Conservation (phyloP, 2,113 vertebrate genomes). For the Spea multiplicata region DNA sequence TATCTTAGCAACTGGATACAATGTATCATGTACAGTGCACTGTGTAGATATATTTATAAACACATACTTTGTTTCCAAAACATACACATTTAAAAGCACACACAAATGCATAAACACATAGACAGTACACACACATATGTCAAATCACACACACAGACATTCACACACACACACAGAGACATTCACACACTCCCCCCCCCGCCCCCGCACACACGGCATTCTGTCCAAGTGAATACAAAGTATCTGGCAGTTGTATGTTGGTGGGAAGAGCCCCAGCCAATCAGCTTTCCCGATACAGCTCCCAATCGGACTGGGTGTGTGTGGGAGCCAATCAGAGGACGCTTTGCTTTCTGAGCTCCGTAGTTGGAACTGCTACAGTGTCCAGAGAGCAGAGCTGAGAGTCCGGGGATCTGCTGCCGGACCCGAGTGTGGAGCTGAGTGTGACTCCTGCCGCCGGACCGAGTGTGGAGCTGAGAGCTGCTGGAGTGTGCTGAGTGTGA, state of each 20-base stretch:
- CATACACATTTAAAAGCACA: neutral
- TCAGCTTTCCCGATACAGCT: neutral
- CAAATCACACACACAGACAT: neutral
- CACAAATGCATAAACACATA: neutral
- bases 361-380: neutral
- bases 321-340: conserved; percentile 18
- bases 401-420: neutral
- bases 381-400: neutral
- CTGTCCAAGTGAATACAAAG: neutral
- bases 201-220: neutral
- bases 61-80: neutral
- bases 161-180: neutral
- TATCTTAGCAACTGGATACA: neutral
- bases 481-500: no score
- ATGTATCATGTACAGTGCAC: neutral
- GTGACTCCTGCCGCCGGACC: neutral
- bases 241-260: conserved; percentile 7
- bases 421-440: neutral
- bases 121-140: neutral
- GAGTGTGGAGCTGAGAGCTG: no score
- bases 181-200: neutral
- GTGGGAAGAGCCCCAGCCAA: neutral
- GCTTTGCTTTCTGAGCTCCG: neutral
- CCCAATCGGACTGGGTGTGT: neutral
- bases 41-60: neutral